Evolutionary conservation across 2,113 vertebrate species (phyloP).

Genomic region (Ia io): DNA sequence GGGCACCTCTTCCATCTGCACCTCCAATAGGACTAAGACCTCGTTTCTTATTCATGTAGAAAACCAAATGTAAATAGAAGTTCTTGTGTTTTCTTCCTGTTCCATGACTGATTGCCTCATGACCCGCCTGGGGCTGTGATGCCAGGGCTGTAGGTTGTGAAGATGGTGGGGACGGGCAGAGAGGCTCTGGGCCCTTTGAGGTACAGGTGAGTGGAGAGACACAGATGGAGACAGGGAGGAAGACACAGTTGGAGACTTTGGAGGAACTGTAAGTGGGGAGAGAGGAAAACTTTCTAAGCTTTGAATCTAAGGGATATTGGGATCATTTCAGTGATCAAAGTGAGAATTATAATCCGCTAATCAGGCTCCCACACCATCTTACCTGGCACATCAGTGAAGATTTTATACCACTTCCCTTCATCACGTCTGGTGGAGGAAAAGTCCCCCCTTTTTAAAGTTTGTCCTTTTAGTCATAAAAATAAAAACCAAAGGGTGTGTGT

Average conservation of each 20-base stretch:
- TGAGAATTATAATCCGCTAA: neutral
- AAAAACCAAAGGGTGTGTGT: neutral
- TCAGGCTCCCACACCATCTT: neutral
- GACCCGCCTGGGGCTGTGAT: neutral
- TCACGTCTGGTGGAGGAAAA: neutral
- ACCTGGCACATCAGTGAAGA: neutral
- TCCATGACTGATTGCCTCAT: neutral
- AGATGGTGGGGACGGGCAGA: neutral
- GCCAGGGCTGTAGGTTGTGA: neutral
- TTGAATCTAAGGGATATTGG: neutral
- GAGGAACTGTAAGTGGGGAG: neutral
- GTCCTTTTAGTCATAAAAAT: neutral
- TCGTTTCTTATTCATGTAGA: neutral
- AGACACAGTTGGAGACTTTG: neutral
- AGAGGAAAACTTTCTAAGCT: neutral
- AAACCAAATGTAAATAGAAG: neutral
- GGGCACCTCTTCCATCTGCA: neutral
- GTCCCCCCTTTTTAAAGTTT: neutral
- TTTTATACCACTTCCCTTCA: neutral
- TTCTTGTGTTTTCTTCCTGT: neutral
- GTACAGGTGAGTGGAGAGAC: neutral
- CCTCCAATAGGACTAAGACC: neutral
- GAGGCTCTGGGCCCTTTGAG: neutral
- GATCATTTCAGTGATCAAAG: neutral
- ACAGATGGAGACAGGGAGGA: neutral